Conservation (phyloP, 2,797 vertebrate genomes). For the Rhodeus uyekii region DNA sequence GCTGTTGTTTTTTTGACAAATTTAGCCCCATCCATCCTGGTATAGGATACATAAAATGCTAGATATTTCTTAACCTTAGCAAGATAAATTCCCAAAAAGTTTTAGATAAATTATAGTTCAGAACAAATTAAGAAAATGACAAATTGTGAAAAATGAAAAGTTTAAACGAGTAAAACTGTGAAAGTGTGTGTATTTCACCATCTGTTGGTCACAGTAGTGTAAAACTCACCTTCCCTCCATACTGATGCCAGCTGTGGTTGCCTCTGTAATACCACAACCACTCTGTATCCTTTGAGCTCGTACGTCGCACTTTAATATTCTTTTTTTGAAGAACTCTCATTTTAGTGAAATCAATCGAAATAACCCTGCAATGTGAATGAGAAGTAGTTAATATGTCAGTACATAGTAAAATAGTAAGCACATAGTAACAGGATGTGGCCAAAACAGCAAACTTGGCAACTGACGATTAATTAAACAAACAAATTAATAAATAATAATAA, state of each 20-base stretch:
- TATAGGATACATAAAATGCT: not conserved
- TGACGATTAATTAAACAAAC: too few relatives aligned
- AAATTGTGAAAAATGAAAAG: not conserved
- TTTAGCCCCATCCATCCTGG: too few relatives aligned
- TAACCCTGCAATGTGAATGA: slow-evolving; percentile 51
- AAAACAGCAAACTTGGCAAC: not conserved
- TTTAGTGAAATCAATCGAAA: slow-evolving; percentile 68
- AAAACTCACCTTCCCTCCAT: slow-evolving; percentile 65
- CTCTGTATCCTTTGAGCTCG: slow-evolving; percentile 60
- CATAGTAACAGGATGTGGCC: not conserved
- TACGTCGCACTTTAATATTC: slow-evolving; percentile 66
- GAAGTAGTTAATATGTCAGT: not conserved
- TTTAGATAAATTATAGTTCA: not conserved
- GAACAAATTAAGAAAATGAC: not conserved
- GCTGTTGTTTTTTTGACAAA: too few relatives aligned
- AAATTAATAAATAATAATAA: not conserved
- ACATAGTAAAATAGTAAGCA: not conserved
- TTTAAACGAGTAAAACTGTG: not conserved
- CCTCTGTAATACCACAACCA: slow-evolving; percentile 74
- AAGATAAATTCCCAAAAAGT: not conserved
- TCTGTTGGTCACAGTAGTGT: not conserved
- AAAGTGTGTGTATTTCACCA: not conserved
- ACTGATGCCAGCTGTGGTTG: slow-evolving; percentile 60
- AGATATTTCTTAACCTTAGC: not conserved
- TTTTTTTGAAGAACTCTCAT: slow-evolving; percentile 66